Percentiles rank a stretch among this genome's conserved stretches.
Evolutionary conservation across 2,113 vertebrate species (phyloP).

Genomic region (Fregetta grallaria): DNA sequence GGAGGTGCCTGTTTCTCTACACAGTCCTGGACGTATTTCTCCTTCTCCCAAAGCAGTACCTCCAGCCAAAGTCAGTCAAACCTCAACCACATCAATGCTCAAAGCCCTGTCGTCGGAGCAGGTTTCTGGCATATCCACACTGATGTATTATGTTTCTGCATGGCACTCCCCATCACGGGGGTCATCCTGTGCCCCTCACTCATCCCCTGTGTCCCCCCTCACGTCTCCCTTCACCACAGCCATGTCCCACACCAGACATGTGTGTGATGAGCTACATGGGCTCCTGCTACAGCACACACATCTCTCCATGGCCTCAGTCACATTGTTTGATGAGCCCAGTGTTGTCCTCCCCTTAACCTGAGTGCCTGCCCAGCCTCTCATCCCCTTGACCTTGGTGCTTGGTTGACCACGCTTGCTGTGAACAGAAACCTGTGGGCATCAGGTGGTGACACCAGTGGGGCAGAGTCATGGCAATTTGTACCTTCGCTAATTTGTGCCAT

Average conservation of each 20-base stretch:
- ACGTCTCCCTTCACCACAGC: not conserved
- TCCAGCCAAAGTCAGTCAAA: not conserved
- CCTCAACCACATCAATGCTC: not conserved
- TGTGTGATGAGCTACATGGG: not conserved
- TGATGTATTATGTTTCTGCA: not conserved
- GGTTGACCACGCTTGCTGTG: not conserved
- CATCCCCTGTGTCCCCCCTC: not conserved
- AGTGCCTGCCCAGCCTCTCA: not conserved
- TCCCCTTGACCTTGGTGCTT: not conserved
- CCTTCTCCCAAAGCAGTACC: not conserved
- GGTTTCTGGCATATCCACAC: not conserved
- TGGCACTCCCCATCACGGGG: fast-evolving
- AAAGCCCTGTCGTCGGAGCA: not conserved
- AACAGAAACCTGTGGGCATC: not conserved
- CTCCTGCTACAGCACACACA: not conserved
- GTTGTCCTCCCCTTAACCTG: not conserved
- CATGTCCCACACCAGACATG: fast-evolving
- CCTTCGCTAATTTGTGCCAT: not conserved
- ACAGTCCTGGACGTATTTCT: not conserved
- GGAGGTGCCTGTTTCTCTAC: not conserved
- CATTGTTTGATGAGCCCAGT: not conserved
- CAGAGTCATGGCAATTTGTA: not conserved
- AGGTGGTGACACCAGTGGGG: not conserved
- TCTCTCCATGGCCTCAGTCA: not conserved
- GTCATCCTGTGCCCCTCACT: not conserved